These are phyloP conservation scores for Synanceia verrucosa DNA, from an alignment of 2,797 vertebrate genomes.

Conservation along the genomic window DNA sequence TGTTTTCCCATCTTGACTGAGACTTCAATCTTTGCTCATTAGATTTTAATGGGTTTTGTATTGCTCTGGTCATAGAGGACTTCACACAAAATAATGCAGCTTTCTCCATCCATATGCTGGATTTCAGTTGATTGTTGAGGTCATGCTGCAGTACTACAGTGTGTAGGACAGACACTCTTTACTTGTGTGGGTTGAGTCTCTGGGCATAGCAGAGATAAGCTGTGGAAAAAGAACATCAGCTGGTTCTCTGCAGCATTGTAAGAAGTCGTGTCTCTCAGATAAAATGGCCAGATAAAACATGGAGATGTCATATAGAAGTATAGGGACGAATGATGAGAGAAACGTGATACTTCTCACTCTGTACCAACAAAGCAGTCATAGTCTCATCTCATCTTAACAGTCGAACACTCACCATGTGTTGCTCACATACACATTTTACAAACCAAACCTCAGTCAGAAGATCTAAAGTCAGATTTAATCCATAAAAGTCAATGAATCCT, in stretches of 20 bases:
- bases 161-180: conserved; percentile 32
- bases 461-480: conserved; percentile 47
- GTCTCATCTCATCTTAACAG: conserved; percentile 20
- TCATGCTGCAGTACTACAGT: conserved; percentile 13
- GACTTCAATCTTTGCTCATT: conserved; percentile 60
- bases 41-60: conserved; percentile 60
- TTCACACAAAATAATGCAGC: conserved; percentile 43
- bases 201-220: conserved; percentile 17
- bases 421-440: conserved; percentile 31
- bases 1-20: conserved; percentile 51
- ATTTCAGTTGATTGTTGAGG: conserved; percentile 22
- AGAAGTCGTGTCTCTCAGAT: conserved; percentile 33
- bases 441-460: conserved; percentile 24
- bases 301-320: neutral
- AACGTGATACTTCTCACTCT: neutral
- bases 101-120: conserved; percentile 4
- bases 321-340: conserved; percentile 17
- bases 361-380: neutral
- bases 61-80: conserved; percentile 50
- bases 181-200: conserved; percentile 41
- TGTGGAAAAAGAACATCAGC: conserved; percentile 25
- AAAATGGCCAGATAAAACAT: conserved; percentile 33
- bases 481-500: conserved; percentile 45
- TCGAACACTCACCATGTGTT: conserved; percentile 13
- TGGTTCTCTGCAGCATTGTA: conserved; percentile 39